phyloP scores from a whole-genome alignment of 2,797 vertebrate genomes.

The Euphonia xanthogaster region DNA sequence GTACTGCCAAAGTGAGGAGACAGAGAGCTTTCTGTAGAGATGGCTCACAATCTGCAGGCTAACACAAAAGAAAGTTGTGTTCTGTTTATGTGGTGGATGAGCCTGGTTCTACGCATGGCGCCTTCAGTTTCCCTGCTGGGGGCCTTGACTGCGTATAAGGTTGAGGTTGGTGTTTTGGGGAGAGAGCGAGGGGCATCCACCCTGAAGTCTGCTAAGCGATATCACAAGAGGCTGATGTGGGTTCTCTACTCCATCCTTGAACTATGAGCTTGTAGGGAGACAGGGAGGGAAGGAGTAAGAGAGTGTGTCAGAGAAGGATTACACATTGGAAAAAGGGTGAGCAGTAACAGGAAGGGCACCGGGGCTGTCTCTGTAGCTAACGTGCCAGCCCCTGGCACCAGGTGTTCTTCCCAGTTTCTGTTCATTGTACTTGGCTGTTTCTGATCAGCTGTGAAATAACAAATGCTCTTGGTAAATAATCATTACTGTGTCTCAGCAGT shows the following conservation, averaged over 20 bases:
- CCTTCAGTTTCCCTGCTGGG: not conserved
- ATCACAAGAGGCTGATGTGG: not conserved
- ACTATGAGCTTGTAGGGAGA: not conserved
- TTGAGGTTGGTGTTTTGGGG: not conserved
- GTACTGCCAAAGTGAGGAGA: slow-evolving; percentile 3
- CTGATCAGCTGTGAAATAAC: not conserved
- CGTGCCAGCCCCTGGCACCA: not conserved
- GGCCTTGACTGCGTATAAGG: not conserved
- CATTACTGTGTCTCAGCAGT: not conserved
- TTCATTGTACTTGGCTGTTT: not conserved
- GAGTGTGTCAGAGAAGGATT: not conserved
- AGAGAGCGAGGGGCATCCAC: not conserved
- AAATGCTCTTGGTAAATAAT: not conserved
- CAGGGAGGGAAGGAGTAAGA: not conserved
- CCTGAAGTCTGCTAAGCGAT: not conserved
- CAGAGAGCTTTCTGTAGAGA: not conserved
- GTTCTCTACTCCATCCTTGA: not conserved
- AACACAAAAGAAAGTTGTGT: not conserved
- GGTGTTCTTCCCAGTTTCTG: not conserved
- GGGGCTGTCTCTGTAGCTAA: not conserved
- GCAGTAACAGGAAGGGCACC: not conserved
- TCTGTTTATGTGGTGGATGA: not conserved
- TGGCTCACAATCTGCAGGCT: not conserved
- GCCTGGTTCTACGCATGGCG: not conserved
- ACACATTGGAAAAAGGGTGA: not conserved